Evolutionary conservation across 2,888 invertebrate genomes (phyloP).

Genomic region (Dinocampus coccinellae): DNA sequence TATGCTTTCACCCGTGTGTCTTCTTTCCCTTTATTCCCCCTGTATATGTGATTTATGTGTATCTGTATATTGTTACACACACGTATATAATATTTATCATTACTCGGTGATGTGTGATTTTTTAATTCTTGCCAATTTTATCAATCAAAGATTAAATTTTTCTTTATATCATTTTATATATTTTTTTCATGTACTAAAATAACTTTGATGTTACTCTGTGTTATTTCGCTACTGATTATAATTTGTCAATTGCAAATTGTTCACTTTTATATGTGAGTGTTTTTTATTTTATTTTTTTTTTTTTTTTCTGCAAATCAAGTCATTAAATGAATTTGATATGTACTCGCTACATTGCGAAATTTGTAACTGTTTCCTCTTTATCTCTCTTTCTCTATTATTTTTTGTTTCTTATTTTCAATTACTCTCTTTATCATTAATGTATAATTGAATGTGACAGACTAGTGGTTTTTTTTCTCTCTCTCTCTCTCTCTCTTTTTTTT

Average conservation of each 20-base stretch:
- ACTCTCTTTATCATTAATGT: not conserved
- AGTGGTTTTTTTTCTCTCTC: not conserved
- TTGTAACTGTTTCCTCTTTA: not conserved
- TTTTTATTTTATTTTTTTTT: too few relatives aligned
- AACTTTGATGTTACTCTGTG: too few relatives aligned
- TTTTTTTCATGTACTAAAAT: too few relatives aligned
- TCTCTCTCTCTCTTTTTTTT: not conserved
- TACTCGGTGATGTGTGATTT: not conserved
- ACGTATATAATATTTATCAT: not conserved
- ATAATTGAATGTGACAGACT: not conserved
- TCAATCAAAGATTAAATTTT: too few relatives aligned
- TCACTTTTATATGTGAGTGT: too few relatives aligned
- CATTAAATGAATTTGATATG: not conserved
- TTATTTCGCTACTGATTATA: too few relatives aligned
- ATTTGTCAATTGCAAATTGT: not conserved
- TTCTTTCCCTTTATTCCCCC: constrained; percentile 31
- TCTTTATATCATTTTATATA: too few relatives aligned
- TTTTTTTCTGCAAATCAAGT: too few relatives aligned
- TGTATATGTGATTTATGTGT: not conserved
- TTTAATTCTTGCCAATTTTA: not conserved
- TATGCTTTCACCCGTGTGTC: constrained; percentile 26
- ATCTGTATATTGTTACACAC: not conserved
- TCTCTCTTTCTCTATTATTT: not conserved
- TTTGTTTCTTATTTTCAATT: not conserved
- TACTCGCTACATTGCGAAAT: not conserved